phyloP scores from a whole-genome alignment of 2,888 invertebrate species.

The Ichneumoninae sp. region DNA sequence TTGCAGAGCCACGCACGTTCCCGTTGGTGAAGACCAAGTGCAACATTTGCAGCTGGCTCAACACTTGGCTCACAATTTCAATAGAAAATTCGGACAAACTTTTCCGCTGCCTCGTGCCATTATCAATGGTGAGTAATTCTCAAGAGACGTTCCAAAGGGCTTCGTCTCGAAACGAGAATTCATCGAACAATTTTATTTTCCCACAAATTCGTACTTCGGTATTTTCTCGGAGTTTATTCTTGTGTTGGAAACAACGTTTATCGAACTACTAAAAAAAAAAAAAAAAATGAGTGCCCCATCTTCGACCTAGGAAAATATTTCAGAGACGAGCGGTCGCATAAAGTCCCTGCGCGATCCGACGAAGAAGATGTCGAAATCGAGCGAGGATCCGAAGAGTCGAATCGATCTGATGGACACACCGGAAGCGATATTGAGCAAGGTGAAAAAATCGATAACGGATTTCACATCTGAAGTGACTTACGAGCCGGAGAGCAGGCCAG shows the following conservation, averaged over 20 bases:
- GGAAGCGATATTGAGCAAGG: constrained; percentile 89
- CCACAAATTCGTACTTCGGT: not conserved
- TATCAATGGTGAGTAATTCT: constrained; percentile 85
- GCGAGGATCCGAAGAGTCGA: constrained; percentile 90
- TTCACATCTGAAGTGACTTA: constrained; percentile 93
- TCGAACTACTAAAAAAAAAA: not conserved
- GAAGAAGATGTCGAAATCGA: constrained; percentile 99
- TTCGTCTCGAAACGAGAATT: constrained; percentile 5
- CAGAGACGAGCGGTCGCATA: constrained; percentile 88
- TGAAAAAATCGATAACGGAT: constrained; percentile 96
- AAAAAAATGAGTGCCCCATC: not conserved
- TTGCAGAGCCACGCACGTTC: constrained; percentile 94
- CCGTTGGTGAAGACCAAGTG: constrained; percentile 97
- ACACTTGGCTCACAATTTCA: constrained; percentile 93
- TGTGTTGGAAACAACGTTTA: not conserved
- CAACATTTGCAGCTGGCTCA: constrained; percentile 94
- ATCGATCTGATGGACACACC: constrained; percentile 92
- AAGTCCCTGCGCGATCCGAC: constrained; percentile 93
- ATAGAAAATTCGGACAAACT: constrained; percentile 90
- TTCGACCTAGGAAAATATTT: constrained; percentile 45
- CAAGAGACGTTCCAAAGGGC: constrained; percentile 14
- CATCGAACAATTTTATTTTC: not conserved
- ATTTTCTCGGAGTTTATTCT: not conserved
- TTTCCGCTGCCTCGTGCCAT: constrained; percentile 92
- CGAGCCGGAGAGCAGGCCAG: constrained; percentile 92